Conservation (phyloP, 2,888 invertebrate species). For the Chorisops tibialis region DNA sequence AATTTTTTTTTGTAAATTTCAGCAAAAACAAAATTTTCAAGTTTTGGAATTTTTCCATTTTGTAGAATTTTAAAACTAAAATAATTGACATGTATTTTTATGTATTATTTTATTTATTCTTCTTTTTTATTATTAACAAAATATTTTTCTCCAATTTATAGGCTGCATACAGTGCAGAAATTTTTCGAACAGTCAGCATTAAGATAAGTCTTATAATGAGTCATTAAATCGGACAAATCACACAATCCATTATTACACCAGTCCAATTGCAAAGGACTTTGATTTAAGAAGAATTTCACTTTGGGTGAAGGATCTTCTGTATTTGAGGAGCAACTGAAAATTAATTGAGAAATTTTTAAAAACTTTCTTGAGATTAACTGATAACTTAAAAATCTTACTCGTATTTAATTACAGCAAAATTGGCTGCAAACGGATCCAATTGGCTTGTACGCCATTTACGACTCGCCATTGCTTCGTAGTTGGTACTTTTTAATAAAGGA, state of each 20-base stretch:
- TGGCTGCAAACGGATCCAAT: conserved; percentile 69
- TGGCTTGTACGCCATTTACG: conserved; percentile 68
- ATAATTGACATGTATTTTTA: no score
- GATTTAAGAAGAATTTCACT: conserved; percentile 69
- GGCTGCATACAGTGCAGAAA: conserved; percentile 1
- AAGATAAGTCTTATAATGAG: conserved; percentile 56
- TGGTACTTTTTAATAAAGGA: conserved; percentile 55
- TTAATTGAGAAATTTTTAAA: neutral
- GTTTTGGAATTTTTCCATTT: no score
- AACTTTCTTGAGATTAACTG: conserved; percentile 34
- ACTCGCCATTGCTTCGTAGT: conserved; percentile 57
- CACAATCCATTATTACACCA: conserved; percentile 76
- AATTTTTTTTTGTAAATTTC: no score
- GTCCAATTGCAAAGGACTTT: conserved; percentile 63
- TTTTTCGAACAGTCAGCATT: conserved; percentile 47
- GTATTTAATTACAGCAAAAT: conserved; percentile 71
- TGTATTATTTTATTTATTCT: no score
- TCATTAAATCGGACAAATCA: conserved; percentile 66
- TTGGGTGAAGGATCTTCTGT: conserved; percentile 40
- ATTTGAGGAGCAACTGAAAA: conserved; percentile 6
- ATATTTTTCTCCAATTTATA: no score
- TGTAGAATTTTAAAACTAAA: no score
- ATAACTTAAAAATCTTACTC: conserved; percentile 52
- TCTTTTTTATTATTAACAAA: no score
- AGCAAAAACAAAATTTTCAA: no score